Base-by-base conservation (phyloP, 2,113 vertebrate species). In the Nanorana parkeri region DNA sequence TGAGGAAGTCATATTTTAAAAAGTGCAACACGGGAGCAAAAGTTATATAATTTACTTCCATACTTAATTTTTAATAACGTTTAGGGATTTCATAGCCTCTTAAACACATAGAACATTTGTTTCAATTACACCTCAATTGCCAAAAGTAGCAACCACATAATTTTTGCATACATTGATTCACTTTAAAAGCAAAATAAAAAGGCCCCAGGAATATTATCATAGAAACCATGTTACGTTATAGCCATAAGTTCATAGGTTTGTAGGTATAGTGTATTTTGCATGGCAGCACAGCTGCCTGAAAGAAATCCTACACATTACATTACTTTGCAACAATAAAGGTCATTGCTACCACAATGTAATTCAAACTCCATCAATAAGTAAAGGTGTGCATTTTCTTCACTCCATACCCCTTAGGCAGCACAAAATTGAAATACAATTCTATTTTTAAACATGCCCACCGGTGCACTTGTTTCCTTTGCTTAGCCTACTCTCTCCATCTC, bases 371-470 rank as follows among this genome's bases (percentile, higher is more conserved):
- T 63, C 73, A 63, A 64, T 63, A 76, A 76, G 58, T 63, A 63
- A 63, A 75, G 58, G 58, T 76, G 58, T 76, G 58, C 56, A 51
- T 63, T 63, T 76, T 74, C 58, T 64, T 28, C 28, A 36, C 58
- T 24, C 15, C 36, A 63, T 76, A 63, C 73, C 73, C 73, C 58
- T 76, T 64, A 76, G 56, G 56, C 73, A 61, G 58, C 73, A 76
- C n/a, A 76, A 76, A 61, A 76, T 63, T 76, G 73, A 76, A 61
- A 76, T 63, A 36, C 73, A 20, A 8, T 76, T 76, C 73, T 76
- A 76, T 63, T 76, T 76, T 63, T 76, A 76, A 63, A 51, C 73
- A 63, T 47, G 21, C 58, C 58, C 73, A 64, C 36, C 41, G 23
- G 58, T 64, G 73, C 23, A 60, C 52, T 60, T 36, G 55, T 41